These are phyloP conservation scores for Tenthredo notha DNA, from an alignment of 2,888 invertebrate species.

Conservation along the genomic window DNA sequence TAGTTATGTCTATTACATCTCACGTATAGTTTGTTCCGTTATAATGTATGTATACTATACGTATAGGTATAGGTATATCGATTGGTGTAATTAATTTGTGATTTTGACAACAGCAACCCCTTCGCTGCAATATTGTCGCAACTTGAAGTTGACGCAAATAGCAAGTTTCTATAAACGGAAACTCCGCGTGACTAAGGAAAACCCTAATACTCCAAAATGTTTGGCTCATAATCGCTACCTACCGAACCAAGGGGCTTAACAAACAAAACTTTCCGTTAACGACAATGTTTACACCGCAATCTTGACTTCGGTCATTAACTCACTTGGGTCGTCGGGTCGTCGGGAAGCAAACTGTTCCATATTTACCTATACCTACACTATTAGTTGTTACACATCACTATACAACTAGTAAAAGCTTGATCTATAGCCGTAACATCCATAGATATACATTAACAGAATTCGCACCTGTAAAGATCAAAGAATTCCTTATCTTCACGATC, in stretches of 20 bases:
- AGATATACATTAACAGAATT: no score
- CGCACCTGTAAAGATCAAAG: background rate
- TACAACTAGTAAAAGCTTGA: background rate
- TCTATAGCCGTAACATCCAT: background rate
- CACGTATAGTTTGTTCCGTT: no score
- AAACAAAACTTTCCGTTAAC: slow-evolving; percentile 33
- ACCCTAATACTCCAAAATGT: background rate
- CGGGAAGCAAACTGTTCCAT: slow-evolving; percentile 4
- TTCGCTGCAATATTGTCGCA: background rate
- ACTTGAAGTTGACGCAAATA: slow-evolving; percentile 6
- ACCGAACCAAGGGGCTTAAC: slow-evolving; percentile 19
- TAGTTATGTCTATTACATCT: background rate
- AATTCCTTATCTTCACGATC: background rate
- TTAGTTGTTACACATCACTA: background rate
- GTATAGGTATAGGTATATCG: no score
- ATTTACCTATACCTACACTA: background rate
- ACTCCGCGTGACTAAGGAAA: slow-evolving; percentile 2
- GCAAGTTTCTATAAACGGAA: background rate
- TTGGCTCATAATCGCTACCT: slow-evolving; percentile 22
- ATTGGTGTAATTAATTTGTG: no score
- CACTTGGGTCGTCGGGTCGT: background rate
- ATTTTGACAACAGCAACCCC: background rate
- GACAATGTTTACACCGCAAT: slow-evolving; percentile 46
- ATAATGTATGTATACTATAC: no score
- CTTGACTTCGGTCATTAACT: slow-evolving; percentile 25